Conservation (phyloP, 53 echinoderm and acorn worm genomes). For the Pentamera pediparva region DNA sequence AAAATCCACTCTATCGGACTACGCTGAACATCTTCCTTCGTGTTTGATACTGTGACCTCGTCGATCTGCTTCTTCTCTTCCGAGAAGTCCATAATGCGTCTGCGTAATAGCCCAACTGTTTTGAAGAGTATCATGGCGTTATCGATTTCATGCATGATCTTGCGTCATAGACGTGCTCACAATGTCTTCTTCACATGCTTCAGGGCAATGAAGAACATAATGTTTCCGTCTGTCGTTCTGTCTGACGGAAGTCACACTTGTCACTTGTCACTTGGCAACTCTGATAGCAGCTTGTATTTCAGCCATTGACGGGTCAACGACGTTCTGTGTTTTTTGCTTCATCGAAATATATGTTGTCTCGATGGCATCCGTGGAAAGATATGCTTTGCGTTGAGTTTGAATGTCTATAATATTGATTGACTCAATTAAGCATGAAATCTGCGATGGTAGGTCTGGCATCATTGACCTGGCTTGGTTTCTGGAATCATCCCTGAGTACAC, state of each 20-base stretch:
- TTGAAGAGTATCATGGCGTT: constrained; percentile 7
- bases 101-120: background rate
- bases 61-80: constrained; percentile 14
- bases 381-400: constrained; percentile 18
- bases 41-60: background rate
- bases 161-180: constrained; percentile 9
- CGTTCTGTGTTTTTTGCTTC: constrained; percentile 14
- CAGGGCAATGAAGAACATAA: constrained; percentile 10
- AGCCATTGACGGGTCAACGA: constrained; percentile 19
- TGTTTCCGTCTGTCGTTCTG: constrained; percentile 5
- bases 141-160: constrained; percentile 17
- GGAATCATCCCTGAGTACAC: constrained; percentile 24
- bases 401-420: constrained; percentile 33
- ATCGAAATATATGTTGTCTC: constrained; percentile 40
- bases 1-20: constrained; percentile 19
- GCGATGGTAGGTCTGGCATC: background rate
- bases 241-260: constrained; percentile 7
- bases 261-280: no score
- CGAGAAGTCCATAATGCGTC: background rate
- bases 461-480: constrained; percentile 2
- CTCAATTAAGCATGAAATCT: constrained; percentile 11
- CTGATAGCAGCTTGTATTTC: constrained; percentile 31
- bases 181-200: constrained; percentile 17
- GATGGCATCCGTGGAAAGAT: constrained; percentile 41
- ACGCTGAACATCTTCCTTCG: constrained; percentile 12